Evolutionary conservation across 1,140 invertebrate species (phyloP), one percentile per base, ranked within the genome.

Genomic region (Hypsibius dujardini): DNA sequence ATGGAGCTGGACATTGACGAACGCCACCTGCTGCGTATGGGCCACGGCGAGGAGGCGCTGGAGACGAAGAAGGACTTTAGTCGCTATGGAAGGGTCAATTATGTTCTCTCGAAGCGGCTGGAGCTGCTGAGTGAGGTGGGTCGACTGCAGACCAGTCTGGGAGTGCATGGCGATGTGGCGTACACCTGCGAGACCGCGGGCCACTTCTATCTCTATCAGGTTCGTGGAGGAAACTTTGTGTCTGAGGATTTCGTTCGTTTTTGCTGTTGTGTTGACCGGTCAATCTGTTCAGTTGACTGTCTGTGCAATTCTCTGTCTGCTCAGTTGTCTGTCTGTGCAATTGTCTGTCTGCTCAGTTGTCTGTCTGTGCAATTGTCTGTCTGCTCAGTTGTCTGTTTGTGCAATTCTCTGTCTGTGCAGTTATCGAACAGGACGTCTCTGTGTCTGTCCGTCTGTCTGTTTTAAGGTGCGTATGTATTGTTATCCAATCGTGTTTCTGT

Each of bases 61-160:
- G 95, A 98, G 78, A 99, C 96, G 0, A 94, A 98, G 78, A 99
- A 99, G 80, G 94, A 98, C 79, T 98, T 95, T 77, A 96, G 92
- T 75, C 86, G 90, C 76, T 98, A 98, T 80, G 96, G 96, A 2
- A 86, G 96, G 71, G 96, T 99, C 0, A 98, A 99, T 82, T 99
- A 94, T 81, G 95, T 99, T 40, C 80, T 99, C 45, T 87, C 89
- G 1, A 94, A 97, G 81, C 84, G 96, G 46, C 80, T 98, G 59
- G 89, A 96, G 76, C 80, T 99, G 2, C 81, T 99, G 3, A 85
- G 86, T 74, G 87, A 92, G 79, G 95, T 98, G n/a, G 87, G 87
- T 73, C 85, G 88, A 69, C 82, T 99, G 40, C 91, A 96, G 80
- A 84, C 86, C 75, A 88, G 90, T 2, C 79, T 99, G 1, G 85